Evolutionary conservation across 2,113 vertebrate species (phyloP).

Genomic region (Myotis brandtii): DNA sequence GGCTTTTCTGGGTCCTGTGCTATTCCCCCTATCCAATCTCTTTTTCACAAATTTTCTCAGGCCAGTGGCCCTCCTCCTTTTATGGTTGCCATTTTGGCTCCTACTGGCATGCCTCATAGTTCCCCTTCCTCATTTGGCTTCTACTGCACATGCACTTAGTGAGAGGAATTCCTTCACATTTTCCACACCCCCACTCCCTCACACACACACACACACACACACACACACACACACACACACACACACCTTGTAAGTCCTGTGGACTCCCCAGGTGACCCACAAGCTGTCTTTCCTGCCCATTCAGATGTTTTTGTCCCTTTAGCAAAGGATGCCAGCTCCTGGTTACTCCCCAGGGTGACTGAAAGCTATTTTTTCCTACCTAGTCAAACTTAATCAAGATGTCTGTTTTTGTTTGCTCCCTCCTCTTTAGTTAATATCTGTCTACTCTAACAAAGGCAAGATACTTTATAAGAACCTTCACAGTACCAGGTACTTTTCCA

Average conservation of each 20-base stretch:
- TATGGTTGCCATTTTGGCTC: neutral
- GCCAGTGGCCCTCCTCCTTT: neutral
- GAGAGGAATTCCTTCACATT: neutral
- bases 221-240: no score
- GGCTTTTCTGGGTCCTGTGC: neutral
- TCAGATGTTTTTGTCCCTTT: neutral
- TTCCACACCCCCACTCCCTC: neutral
- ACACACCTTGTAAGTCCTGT: no score
- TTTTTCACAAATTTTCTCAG: neutral
- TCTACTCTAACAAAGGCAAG: neutral
- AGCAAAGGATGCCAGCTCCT: neutral
- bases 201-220: no score
- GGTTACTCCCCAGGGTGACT: no score
- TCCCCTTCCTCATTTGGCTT: neutral
- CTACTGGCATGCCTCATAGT: no score
- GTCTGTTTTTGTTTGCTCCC: neutral
- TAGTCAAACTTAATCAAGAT: neutral
- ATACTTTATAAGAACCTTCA: neutral
- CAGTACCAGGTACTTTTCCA: neutral
- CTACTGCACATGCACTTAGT: neutral
- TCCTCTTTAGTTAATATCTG: neutral
- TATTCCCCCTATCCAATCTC: neutral
- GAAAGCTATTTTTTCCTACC: neutral
- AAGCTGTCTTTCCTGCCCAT: neutral
- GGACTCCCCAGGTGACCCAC: neutral